These are phyloP conservation scores for Aelia acuminata DNA, from an alignment of 2,888 invertebrate species.

Conservation along the genomic window DNA sequence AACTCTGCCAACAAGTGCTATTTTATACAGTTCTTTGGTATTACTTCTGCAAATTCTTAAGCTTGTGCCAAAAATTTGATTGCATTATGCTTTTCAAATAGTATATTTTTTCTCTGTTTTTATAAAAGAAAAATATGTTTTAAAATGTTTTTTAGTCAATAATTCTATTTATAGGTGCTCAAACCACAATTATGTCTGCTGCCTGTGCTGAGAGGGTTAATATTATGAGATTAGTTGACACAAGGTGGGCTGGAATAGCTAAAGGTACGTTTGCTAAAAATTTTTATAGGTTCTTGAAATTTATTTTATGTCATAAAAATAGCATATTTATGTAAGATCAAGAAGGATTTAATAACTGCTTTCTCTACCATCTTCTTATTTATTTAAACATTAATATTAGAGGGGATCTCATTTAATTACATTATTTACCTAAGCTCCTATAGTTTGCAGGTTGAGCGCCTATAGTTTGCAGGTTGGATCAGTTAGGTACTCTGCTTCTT, in stretches of 20 bases:
- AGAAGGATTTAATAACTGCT: not conserved
- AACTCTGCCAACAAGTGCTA: too few relatives aligned
- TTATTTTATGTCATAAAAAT: not conserved
- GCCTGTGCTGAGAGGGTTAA: constrained; percentile 95
- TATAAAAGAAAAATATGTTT: not conserved
- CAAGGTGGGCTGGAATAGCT: constrained; percentile 95
- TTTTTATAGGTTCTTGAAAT: not conserved
- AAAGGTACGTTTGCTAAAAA: constrained; percentile 76
- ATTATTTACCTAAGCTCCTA: too few relatives aligned
- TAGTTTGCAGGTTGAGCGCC: too few relatives aligned
- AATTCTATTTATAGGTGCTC: constrained; percentile 77
- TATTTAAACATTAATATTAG: not conserved
- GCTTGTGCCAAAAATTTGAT: too few relatives aligned
- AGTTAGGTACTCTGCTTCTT: too few relatives aligned
- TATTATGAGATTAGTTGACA: constrained; percentile 90
- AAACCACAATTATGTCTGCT: constrained; percentile 98
- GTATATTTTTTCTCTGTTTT: not conserved
- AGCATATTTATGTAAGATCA: not conserved
- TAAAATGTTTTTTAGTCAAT: not conserved
- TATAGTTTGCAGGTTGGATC: too few relatives aligned
- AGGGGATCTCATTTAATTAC: not conserved
- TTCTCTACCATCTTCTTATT: not conserved
- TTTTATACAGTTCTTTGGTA: too few relatives aligned
- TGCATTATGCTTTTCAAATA: not conserved
- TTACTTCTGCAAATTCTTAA: too few relatives aligned